Percentiles rank a stretch among this genome's conserved stretches.
These are phyloP conservation scores for Goniozus legneri DNA, from an alignment of 1,140 invertebrate genomes.

Conservation along the genomic window DNA sequence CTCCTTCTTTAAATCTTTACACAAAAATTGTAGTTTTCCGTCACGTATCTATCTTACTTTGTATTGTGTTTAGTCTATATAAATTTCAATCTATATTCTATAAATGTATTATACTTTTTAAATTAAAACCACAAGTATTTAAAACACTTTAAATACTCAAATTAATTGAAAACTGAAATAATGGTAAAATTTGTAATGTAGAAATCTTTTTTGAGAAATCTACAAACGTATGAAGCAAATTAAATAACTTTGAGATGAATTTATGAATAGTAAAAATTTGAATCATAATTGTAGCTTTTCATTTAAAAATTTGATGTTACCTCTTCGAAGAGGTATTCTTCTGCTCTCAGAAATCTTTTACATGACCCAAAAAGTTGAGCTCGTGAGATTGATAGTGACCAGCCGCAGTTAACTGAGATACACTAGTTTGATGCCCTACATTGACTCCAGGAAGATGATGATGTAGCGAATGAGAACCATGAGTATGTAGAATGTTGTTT, in stretches of 20 bases:
- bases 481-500: slow-evolving; percentile 48
- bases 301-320: slow-evolving; percentile 22
- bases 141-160: no score
- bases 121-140: no score
- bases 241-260: neutral
- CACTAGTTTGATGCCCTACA: slow-evolving; percentile 43
- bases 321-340: slow-evolving; percentile 37
- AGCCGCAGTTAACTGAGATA: slow-evolving; percentile 34
- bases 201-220: no score
- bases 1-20: slow-evolving; percentile 25
- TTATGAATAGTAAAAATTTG: neutral
- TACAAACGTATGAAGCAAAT: neutral
- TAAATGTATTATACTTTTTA: neutral
- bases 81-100: neutral
- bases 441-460: slow-evolving; percentile 43
- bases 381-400: slow-evolving; percentile 48
- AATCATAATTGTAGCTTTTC: neutral
- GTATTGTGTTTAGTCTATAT: neutral
- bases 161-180: no score
- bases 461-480: slow-evolving; percentile 39
- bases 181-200: no score
- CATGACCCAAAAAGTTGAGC: slow-evolving; percentile 48
- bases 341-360: slow-evolving; percentile 52
- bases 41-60: slow-evolving; percentile 2
- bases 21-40: slow-evolving; percentile 30